A percentile compares a stretch with the other conserved stretches of the same genome.
phyloP scores from a whole-genome alignment of 1,140 invertebrate species.

The Arion vulgaris region DNA sequence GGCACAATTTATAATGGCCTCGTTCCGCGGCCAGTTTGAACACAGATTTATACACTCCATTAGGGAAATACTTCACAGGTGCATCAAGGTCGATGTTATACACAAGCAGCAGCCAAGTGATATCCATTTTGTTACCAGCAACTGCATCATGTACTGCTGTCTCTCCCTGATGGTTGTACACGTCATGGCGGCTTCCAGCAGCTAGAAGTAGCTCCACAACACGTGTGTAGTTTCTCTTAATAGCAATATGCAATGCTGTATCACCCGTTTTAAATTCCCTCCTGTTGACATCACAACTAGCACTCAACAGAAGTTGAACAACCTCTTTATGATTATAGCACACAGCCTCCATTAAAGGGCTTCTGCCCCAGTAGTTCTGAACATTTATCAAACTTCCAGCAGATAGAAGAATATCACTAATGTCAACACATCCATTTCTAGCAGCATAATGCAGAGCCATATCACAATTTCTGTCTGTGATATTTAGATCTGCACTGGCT shows the following conservation, averaged over 20 bases:
- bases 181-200: constrained; percentile 69
- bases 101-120: constrained; percentile 65
- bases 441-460: constrained; percentile 85
- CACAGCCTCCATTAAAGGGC: constrained; percentile 72
- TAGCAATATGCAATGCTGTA: constrained; percentile 74
- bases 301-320: constrained; percentile 61
- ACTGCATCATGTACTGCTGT: constrained; percentile 70
- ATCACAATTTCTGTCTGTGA: constrained; percentile 96
- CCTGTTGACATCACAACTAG: constrained; percentile 69
- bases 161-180: constrained; percentile 72
- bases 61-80: constrained; percentile 69
- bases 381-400: constrained; percentile 69
- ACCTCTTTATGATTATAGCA: constrained; percentile 72
- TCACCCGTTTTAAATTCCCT: constrained; percentile 71
- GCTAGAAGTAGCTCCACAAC: constrained; percentile 76
- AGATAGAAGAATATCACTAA: constrained; percentile 65
- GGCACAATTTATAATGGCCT: constrained; percentile 68
- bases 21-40: constrained; percentile 70
- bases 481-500: constrained; percentile 82
- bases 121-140: constrained; percentile 68
- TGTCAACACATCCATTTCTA: constrained; percentile 67
- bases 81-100: constrained; percentile 70
- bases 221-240: constrained; percentile 74
- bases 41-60: constrained; percentile 67
- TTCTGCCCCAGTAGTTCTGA: constrained; percentile 72